A percentile compares a stretch with the other conserved stretches of the same genome.
These are phyloP conservation scores for Pelodiscus sinensis DNA, from an alignment of 2,113 vertebrate genomes.

Conservation along the genomic window DNA sequence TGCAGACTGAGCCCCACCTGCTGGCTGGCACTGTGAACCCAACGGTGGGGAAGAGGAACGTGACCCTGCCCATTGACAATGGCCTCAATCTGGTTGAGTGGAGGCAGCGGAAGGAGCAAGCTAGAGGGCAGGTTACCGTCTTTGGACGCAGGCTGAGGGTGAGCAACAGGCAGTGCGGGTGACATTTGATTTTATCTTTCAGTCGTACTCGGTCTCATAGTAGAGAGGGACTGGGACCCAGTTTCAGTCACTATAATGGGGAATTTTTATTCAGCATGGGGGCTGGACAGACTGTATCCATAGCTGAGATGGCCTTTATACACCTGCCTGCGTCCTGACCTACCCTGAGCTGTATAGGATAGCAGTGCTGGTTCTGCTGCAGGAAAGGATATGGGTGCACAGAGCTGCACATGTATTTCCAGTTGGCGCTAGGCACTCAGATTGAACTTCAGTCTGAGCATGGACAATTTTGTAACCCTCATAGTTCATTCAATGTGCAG, in stretches of 20 bases:
- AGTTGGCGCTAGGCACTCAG: neutral
- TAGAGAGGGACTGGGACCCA: neutral
- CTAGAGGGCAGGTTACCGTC: constrained; percentile 94
- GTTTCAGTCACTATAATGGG: neutral
- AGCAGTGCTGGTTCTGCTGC: neutral
- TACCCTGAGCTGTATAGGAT: neutral
- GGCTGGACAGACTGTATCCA: neutral
- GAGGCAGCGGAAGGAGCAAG: constrained; percentile 97
- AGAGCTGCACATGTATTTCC: neutral
- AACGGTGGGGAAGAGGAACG: constrained; percentile 94
- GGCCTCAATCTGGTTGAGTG: constrained; percentile 98
- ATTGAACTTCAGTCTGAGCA: neutral
- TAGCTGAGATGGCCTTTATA: neutral
- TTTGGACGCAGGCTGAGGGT: constrained; percentile 96
- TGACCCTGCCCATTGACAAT: constrained; percentile 95
- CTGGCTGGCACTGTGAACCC: constrained; percentile 96
- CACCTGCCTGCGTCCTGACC: neutral
- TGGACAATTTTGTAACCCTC: neutral
- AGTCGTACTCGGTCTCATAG: neutral
- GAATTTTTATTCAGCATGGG: neutral
- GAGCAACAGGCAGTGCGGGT: constrained; percentile 49
- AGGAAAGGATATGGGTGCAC: neutral
- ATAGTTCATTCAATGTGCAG: neutral
- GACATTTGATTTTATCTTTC: neutral
- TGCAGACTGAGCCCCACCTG: constrained; percentile 96